These are phyloP conservation scores for Drosophila kanapiae DNA, from an alignment of 1,140 invertebrate genomes.

Conservation along the genomic window DNA sequence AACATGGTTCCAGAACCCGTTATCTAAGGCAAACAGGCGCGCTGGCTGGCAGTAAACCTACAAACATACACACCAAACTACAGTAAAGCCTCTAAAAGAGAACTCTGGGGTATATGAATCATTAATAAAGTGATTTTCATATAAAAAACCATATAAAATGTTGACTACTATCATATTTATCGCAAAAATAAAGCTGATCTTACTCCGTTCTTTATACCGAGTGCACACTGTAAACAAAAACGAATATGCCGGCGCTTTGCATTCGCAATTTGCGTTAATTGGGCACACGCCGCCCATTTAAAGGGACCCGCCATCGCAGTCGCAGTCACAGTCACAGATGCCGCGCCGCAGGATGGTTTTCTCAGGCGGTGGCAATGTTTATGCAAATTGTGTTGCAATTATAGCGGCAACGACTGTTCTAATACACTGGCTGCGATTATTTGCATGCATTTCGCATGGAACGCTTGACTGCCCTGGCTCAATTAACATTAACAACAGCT, in stretches of 20 bases:
- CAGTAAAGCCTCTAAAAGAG: neutral
- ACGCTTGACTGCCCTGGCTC: slow-evolving; percentile 1
- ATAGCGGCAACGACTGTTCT: slow-evolving; percentile 47
- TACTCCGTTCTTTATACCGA: neutral
- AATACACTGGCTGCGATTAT: slow-evolving; percentile 43
- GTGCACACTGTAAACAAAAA: neutral
- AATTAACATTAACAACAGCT: slow-evolving; percentile 49
- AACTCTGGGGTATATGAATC: neutral
- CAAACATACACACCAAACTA: slow-evolving; percentile 44
- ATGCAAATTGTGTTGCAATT: slow-evolving; percentile 77
- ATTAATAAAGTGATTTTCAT: too few relatives aligned
- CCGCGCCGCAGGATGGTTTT: slow-evolving; percentile 27
- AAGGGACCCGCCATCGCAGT: slow-evolving; percentile 15
- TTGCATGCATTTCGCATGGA: slow-evolving; percentile 31
- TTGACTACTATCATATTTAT: neutral
- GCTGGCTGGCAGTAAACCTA: slow-evolving; percentile 59
- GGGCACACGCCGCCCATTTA: slow-evolving; percentile 70
- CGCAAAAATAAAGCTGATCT: too few relatives aligned
- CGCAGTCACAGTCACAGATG: slow-evolving; percentile 35
- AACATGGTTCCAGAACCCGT: slow-evolving; percentile 51
- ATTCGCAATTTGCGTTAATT: slow-evolving; percentile 73
- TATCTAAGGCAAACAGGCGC: slow-evolving; percentile 76
- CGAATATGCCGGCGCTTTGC: slow-evolving; percentile 25
- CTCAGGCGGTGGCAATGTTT: slow-evolving; percentile 58
- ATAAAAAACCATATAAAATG: too few relatives aligned